Conservation (phyloP, 2,797 vertebrate genomes). For the Sebastes matsubarae region DNA sequence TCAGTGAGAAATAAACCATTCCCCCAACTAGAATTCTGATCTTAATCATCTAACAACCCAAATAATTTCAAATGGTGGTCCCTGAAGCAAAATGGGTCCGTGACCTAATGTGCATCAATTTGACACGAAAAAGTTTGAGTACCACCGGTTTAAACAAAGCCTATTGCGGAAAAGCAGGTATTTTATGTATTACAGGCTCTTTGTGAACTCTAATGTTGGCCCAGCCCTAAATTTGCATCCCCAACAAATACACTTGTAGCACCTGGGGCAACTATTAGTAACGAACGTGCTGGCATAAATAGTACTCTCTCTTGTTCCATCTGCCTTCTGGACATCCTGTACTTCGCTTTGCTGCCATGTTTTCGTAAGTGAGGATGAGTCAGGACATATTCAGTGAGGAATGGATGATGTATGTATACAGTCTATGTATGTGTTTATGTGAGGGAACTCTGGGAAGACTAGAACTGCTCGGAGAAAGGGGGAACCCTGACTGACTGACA, state of each 20-base stretch:
- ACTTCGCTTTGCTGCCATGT: conserved; percentile 2
- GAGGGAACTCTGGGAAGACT: conserved; percentile 1
- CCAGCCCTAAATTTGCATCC: not conserved
- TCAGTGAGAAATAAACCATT: too few relatives aligned
- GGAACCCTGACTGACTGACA: not conserved
- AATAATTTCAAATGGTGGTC: too few relatives aligned
- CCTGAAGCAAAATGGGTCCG: too few relatives aligned
- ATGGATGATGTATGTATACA: conserved; percentile 11
- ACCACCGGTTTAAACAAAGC: not conserved
- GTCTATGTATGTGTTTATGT: conserved; percentile 3
- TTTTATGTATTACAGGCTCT: not conserved
- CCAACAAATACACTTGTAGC: not conserved
- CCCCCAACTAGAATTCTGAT: fast-evolving
- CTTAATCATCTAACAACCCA: too few relatives aligned
- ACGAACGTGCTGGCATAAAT: not conserved
- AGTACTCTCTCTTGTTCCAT: not conserved
- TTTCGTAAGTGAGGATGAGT: conserved; percentile 34
- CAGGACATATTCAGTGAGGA: not conserved
- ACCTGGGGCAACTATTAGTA: not conserved
- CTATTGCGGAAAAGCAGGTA: not conserved
- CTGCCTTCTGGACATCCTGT: not conserved
- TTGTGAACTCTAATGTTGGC: not conserved
- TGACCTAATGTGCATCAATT: too few relatives aligned
- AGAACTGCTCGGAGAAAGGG: conserved; percentile 1
- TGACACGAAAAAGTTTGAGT: too few relatives aligned